phyloP scores from a whole-genome alignment of 1,140 invertebrate genomes.

The Hydropsyche tenuis region DNA sequence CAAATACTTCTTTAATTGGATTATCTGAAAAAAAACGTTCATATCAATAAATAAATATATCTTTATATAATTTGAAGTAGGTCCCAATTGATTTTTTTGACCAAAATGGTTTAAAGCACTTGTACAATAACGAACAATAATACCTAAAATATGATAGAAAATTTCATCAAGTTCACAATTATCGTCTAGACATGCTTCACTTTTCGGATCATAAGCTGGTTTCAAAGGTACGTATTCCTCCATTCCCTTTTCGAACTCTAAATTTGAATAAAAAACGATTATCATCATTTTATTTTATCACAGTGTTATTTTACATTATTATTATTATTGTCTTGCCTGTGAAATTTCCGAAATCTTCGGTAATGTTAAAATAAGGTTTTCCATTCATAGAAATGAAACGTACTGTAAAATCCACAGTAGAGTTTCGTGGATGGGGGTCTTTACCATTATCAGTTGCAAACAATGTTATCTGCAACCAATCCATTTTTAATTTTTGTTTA shows the following conservation, averaged over 20 bases:
- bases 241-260: slow-evolving; percentile 58
- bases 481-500: not conserved
- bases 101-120: too few relatives aligned
- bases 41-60: too few relatives aligned
- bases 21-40: too few relatives aligned
- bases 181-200: slow-evolving; percentile 53
- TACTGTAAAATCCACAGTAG: slow-evolving; percentile 50
- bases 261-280: slow-evolving; percentile 31
- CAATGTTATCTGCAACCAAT: slow-evolving; percentile 54
- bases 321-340: slow-evolving; percentile 41
- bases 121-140: too few relatives aligned
- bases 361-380: slow-evolving; percentile 53
- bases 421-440: slow-evolving; percentile 52
- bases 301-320: not conserved
- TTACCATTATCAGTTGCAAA: slow-evolving; percentile 59
- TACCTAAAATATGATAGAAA: not conserved
- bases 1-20: too few relatives aligned
- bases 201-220: slow-evolving; percentile 59
- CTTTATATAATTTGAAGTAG: too few relatives aligned
- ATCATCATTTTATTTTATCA: not conserved
- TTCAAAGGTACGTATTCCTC: slow-evolving; percentile 54
- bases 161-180: not conserved
- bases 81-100: too few relatives aligned
- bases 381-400: slow-evolving; percentile 59
- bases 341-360: slow-evolving; percentile 44